phyloP scores from a whole-genome alignment of 2,888 invertebrate species.

The Eupithecia dodoneata region DNA sequence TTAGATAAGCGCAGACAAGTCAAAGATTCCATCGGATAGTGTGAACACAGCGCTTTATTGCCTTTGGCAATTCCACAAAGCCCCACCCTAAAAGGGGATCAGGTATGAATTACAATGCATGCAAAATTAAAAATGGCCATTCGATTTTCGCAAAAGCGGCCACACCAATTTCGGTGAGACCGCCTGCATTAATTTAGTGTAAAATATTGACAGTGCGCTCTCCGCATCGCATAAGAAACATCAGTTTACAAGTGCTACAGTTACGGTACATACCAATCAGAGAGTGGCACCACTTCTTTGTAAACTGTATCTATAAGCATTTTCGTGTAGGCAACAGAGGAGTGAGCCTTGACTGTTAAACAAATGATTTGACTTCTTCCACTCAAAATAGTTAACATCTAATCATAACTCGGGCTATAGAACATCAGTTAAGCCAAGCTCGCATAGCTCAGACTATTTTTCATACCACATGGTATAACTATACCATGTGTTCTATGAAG shows the following conservation, averaged over 20 bases:
- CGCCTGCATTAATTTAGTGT: constrained; percentile 74
- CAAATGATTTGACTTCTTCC: neutral
- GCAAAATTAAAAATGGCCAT: constrained; percentile 63
- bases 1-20: neutral
- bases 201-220: constrained; percentile 78
- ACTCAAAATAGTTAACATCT: too few relatives aligned
- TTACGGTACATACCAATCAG: constrained; percentile 6
- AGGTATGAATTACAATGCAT: constrained; percentile 47
- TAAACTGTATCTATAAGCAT: neutral
- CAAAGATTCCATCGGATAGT: neutral
- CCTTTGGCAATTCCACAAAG: constrained; percentile 5
- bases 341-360: neutral
- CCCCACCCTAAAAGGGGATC: constrained; percentile 39
- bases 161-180: constrained; percentile 64
- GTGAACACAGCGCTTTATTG: constrained; percentile 5
- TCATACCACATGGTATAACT: too few relatives aligned
- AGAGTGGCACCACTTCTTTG: constrained; percentile 10
- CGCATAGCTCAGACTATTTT: too few relatives aligned
- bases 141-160: constrained; percentile 63
- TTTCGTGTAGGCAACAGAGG: neutral
- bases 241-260: constrained; percentile 70
- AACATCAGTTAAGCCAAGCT: too few relatives aligned
- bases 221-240: constrained; percentile 73
- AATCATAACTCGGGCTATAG: too few relatives aligned
- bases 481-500: too few relatives aligned